phyloP scores from a whole-genome alignment of 2,797 vertebrate species.

The Myiothlypis coronata region DNA sequence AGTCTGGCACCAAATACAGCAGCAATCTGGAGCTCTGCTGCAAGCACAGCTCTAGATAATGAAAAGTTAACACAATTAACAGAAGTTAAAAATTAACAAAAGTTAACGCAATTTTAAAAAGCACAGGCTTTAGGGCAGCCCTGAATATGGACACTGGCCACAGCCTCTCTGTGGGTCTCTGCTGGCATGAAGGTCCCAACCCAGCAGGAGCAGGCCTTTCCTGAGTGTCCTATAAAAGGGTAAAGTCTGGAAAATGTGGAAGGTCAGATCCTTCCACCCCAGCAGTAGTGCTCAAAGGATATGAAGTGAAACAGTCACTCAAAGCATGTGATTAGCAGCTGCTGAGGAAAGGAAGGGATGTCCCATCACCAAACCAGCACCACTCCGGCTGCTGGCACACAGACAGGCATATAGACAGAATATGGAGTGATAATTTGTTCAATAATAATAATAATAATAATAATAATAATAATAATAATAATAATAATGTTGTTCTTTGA shows the following conservation, averaged over 20 bases:
- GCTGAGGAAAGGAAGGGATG: neutral
- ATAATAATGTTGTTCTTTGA: neutral
- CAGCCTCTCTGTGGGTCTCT: neutral
- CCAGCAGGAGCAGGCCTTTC: neutral
- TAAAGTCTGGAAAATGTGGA: neutral
- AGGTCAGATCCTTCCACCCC: neutral
- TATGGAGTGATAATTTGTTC: neutral
- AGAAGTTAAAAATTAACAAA: neutral
- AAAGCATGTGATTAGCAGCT: neutral
- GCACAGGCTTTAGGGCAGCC: neutral
- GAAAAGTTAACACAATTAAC: neutral
- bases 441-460: neutral
- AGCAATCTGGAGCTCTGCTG: accelerated
- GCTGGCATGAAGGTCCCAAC: neutral
- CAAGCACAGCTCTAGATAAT: neutral
- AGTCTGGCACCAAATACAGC: neutral
- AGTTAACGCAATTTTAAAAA: neutral
- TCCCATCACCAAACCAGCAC: neutral
- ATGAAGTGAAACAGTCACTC: neutral
- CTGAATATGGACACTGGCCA: neutral
- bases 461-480: neutral
- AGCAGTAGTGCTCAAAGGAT: neutral
- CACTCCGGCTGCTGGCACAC: neutral
- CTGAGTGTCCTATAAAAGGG: neutral
- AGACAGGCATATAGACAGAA: neutral